phyloP scores from a whole-genome alignment of 2,797 vertebrate genomes.

The Phrynocephalus vlangalii region DNA sequence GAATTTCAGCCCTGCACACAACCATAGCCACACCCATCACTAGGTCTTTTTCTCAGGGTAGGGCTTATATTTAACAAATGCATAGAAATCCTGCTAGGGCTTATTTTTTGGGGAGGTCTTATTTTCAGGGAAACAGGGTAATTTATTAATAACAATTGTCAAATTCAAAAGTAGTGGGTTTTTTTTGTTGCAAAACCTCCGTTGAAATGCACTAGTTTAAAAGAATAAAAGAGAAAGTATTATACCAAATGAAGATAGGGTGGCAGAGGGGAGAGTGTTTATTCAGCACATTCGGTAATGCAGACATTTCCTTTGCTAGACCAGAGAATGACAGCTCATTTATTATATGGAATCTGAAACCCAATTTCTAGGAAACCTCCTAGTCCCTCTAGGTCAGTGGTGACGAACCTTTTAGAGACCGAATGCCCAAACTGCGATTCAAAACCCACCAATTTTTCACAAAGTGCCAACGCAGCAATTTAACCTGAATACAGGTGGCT shows the following conservation, averaged over 20 bases:
- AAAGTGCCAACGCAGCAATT: too few species aligned
- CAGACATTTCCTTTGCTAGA: conserved; percentile 1
- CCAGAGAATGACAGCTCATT: not conserved
- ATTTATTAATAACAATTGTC: not conserved
- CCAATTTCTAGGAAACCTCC: not conserved
- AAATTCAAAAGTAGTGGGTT: not conserved
- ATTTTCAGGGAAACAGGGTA: not conserved
- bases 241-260: not conserved
- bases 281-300: conserved; percentile 20
- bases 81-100: too few species aligned
- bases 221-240: not conserved
- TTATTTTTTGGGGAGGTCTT: too few species aligned
- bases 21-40: too few species aligned
- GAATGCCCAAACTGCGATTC: too few species aligned
- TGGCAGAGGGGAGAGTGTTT: not conserved
- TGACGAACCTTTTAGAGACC: too few species aligned
- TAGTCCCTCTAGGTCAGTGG: not conserved
- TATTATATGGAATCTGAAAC: conserved; percentile 10
- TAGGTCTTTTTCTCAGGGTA: too few species aligned
- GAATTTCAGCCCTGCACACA: too few species aligned
- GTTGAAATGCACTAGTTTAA: not conserved
- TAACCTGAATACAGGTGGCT: too few species aligned
- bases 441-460: too few species aligned
- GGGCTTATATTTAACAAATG: too few species aligned
- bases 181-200: not conserved